Base-by-base conservation (phyloP, 2,113 vertebrate species). In the Pleuronectes platessa region DNA sequence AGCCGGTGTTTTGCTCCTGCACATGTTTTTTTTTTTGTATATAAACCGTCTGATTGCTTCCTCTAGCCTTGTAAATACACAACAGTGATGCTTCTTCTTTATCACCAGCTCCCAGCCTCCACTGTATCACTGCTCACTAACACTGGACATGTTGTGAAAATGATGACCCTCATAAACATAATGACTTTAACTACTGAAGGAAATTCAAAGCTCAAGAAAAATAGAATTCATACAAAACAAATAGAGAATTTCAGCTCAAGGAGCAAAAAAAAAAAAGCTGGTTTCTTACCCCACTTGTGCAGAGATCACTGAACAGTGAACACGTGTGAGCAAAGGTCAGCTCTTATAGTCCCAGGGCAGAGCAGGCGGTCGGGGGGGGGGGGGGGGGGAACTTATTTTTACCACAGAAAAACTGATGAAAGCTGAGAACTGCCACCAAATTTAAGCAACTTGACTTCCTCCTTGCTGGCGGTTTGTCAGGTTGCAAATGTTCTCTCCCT, bases 151-250 rank as follows among this genome's bases (percentile, higher is more conserved):
- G 58, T 37, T 79, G 45, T 78, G 76, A 73, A 81, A 78, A 71
- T 78, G 70, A 90, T 83, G 80, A 86, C 71, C 69, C 83, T 79
- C 68, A 27, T 87, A 82, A 84, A 81, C 35, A n/a, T 83, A 78
- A 82, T 82, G 82, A 87, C 56, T 76, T 76, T 61, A 51, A 83
- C 63, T 40, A 69, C n/a, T n/a, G n/a, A n/a, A n/a, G n/a, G n/a
- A n/a, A n/a, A n/a, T n/a, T n/a, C n/a, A n/a, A n/a, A n/a, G n/a
- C 24, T 24, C 24, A 24, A 24, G 24, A 24, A 24, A 24, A 24
- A 24, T 2, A 24, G 24, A 24, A 24, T 24, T 24, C 2, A 24
- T 24, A 0, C 2, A 24, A 24, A 24, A 24, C 2, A 24, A 24
- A 31, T 31, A 31, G 31, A 31, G 31, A 6, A 31, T 31, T 31